These are phyloP conservation scores for Eubucco bourcierii DNA, from an alignment of 2,113 vertebrate genomes.

Conservation along the genomic window DNA sequence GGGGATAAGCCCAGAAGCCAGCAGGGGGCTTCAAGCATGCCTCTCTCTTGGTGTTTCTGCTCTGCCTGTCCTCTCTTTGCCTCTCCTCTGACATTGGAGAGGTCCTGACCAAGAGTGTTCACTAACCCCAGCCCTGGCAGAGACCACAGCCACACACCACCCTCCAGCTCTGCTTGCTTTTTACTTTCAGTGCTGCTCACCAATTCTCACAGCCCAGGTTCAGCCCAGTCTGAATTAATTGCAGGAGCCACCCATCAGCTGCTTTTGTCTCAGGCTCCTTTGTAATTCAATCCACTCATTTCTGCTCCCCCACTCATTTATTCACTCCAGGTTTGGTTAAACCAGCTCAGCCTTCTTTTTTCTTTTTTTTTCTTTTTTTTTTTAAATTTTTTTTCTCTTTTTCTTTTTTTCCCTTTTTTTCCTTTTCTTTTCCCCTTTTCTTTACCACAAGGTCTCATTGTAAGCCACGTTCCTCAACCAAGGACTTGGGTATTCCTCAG, in stretches of 20 bases:
- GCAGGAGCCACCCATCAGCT: constrained; percentile 27
- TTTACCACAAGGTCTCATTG: background rate
- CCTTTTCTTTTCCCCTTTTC: too few relatives aligned
- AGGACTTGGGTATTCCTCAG: background rate
- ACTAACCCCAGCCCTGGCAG: background rate
- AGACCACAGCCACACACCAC: background rate
- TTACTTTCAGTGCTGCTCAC: background rate
- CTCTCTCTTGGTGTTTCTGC: background rate
- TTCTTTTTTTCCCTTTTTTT: too few relatives aligned
- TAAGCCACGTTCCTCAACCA: background rate
- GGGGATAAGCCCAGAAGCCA: background rate
- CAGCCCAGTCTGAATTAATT: constrained; percentile 15
- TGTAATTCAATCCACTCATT: constrained; percentile 21
- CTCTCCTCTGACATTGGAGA: background rate
- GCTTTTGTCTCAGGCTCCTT: background rate
- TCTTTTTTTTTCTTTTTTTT: background rate
- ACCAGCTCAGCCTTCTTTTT: background rate
- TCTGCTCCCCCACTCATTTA: constrained; percentile 31
- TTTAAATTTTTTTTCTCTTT: too few relatives aligned
- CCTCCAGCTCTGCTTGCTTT: background rate
- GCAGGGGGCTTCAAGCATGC: background rate
- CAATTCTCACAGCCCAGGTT: background rate
- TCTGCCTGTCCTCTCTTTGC: background rate
- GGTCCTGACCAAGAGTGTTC: background rate
- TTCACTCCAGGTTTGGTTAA: constrained; percentile 31